Conservation (phyloP, 1,140 invertebrate genomes). For the Rhynchophorus ferrugineus region DNA sequence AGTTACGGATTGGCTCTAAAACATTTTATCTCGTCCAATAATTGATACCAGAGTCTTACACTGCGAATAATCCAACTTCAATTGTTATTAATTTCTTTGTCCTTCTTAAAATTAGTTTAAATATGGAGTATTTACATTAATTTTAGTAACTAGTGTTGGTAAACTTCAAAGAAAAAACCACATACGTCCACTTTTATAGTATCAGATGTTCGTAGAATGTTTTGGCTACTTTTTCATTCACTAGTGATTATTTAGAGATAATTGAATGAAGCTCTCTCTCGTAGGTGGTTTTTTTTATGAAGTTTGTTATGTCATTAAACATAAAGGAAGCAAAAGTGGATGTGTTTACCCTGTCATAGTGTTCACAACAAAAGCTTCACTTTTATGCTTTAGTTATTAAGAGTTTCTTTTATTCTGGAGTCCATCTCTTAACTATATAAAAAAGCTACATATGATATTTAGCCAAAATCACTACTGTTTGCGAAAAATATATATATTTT, state of each 20-base stretch:
- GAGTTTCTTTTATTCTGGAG: conserved; percentile 9
- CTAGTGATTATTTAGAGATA: too few species aligned
- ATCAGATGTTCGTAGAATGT: too few species aligned
- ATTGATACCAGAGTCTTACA: background rate
- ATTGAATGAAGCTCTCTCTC: too few species aligned
- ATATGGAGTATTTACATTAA: conserved; percentile 7
- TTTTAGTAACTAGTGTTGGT: conserved; percentile 8
- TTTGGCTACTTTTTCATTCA: too few species aligned
- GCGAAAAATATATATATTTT: conserved; percentile 8
- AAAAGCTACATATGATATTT: conserved; percentile 18
- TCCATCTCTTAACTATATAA: conserved; percentile 9
- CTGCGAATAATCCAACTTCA: conserved; percentile 1
- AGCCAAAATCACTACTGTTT: conserved; percentile 1
- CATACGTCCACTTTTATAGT: too few species aligned
- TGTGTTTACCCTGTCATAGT: conserved; percentile 16
- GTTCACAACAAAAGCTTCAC: conserved; percentile 12
- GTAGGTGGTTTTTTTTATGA: too few species aligned
- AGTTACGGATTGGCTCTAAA: too few species aligned
- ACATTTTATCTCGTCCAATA: too few species aligned
- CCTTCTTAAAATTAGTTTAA: conserved; percentile 13
- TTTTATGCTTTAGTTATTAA: background rate
- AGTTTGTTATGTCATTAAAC: too few species aligned
- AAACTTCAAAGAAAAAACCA: conserved; percentile 12
- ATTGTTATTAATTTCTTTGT: conserved; percentile 1
- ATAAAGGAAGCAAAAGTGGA: background rate